Conservation (phyloP, 2,797 vertebrate genomes). For the Enteromius argenteus region DNA sequence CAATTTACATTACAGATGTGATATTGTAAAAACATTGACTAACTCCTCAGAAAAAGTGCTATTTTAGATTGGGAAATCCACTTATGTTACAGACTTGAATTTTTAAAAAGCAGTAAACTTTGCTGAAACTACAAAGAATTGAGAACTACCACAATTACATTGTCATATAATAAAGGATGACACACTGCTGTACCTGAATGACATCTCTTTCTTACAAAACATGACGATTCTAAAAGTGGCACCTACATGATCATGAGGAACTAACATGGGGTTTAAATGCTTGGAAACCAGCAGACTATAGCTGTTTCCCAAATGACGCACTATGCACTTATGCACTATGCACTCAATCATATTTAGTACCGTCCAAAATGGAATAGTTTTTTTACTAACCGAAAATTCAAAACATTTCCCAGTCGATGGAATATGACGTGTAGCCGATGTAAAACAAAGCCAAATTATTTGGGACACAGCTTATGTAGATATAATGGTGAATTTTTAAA, state of each 20-base stretch:
- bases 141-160: not conserved
- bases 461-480: too few relatives aligned
- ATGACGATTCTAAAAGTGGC: not conserved
- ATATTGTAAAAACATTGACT: not conserved
- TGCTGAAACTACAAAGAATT: not conserved
- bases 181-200: not conserved
- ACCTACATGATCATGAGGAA: not conserved
- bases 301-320: not conserved
- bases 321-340: not conserved
- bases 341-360: not conserved
- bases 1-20: not conserved
- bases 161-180: not conserved
- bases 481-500: too few relatives aligned
- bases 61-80: not conserved
- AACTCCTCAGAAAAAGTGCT: not conserved
- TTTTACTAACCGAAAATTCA: too few relatives aligned
- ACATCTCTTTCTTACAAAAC: too few relatives aligned
- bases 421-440: too few relatives aligned
- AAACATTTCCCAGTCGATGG: too few relatives aligned
- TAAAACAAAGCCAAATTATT: too few relatives aligned
- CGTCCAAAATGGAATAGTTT: too few relatives aligned
- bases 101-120: not conserved
- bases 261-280: not conserved
- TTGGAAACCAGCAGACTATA: not conserved
- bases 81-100: not conserved